phyloP scores from a whole-genome alignment of 2,113 vertebrate genomes.

The Tenebrosternarchus preto region DNA sequence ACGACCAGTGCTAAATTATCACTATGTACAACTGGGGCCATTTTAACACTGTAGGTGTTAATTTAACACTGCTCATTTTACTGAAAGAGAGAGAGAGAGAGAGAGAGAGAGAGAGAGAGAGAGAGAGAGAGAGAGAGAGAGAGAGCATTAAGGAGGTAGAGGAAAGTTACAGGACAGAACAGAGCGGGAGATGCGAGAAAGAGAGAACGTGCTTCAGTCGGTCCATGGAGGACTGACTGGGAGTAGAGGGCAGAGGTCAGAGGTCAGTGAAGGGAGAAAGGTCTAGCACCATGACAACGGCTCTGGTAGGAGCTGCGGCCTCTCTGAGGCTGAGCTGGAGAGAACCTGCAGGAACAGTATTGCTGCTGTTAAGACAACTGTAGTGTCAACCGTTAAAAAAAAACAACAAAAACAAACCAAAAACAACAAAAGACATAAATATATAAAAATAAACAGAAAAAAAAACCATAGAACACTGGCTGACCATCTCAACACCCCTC shows the following conservation, averaged over 20 bases:
- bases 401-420: conserved; percentile 64
- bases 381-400: conserved; percentile 77
- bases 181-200: conserved; percentile 74
- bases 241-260: conserved; percentile 76
- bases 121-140: conserved; percentile 75
- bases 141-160: conserved; percentile 64
- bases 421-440: conserved; percentile 73
- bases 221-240: conserved; percentile 87
- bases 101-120: conserved; percentile 68
- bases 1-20: conserved; percentile 21
- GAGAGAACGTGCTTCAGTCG: conserved; percentile 75
- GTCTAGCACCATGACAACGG: conserved; percentile 75
- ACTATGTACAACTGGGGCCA: conserved; percentile 5
- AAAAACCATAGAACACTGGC: conserved; percentile 79
- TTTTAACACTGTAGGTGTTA: conserved; percentile 3
- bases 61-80: conserved; percentile 72
- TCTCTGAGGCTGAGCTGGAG: conserved; percentile 67
- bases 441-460: conserved; percentile 65
- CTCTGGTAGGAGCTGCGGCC: conserved; percentile 68
- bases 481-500: conserved; percentile 78
- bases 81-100: conserved; percentile 88
- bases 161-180: conserved; percentile 63
- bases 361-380: conserved; percentile 85
- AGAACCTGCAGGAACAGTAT: conserved; percentile 79
- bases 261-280: conserved; percentile 59